These are phyloP conservation scores for Microctonus brassicae DNA, from an alignment of 2,888 invertebrate genomes.

Conservation along the genomic window DNA sequence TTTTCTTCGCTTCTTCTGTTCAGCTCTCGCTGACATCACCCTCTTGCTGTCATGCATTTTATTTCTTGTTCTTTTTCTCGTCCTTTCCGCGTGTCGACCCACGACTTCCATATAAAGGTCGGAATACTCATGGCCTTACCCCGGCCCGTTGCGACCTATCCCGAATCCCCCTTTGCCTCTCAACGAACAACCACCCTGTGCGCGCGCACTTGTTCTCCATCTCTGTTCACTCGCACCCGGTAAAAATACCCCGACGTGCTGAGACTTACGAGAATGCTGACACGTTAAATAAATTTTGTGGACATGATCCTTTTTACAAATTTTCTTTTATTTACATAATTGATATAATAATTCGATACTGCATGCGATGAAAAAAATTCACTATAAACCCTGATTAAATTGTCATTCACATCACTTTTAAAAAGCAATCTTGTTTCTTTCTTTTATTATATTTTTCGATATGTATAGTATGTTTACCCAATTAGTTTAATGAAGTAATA, in stretches of 20 bases:
- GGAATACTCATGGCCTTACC: not conserved
- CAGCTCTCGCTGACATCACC: not conserved
- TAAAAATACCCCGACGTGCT: conserved; percentile 58
- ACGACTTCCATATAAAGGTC: not conserved
- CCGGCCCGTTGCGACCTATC: conserved; percentile 1
- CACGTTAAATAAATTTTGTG: conserved; percentile 57
- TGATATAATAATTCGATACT: conserved; percentile 55
- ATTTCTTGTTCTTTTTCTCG: not conserved
- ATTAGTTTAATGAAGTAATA: no score
- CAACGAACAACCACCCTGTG: not conserved
- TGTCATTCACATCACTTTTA: not conserved
- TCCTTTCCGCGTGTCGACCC: not conserved
- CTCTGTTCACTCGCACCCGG: conserved; percentile 9
- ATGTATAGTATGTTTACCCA: no score
- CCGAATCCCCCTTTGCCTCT: not conserved
- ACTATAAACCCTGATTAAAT: not conserved
- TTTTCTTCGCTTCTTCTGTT: no score
- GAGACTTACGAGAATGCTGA: conserved; percentile 51
- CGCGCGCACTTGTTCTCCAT: not conserved
- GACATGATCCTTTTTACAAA: conserved; percentile 55
- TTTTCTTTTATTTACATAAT: conserved; percentile 51
- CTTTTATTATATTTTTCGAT: no score
- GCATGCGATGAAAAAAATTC: conserved; percentile 14
- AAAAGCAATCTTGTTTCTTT: no score
- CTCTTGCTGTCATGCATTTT: conserved; percentile 2